Conservation (phyloP, 2,888 invertebrate genomes). For the Xestia xanthographa region DNA sequence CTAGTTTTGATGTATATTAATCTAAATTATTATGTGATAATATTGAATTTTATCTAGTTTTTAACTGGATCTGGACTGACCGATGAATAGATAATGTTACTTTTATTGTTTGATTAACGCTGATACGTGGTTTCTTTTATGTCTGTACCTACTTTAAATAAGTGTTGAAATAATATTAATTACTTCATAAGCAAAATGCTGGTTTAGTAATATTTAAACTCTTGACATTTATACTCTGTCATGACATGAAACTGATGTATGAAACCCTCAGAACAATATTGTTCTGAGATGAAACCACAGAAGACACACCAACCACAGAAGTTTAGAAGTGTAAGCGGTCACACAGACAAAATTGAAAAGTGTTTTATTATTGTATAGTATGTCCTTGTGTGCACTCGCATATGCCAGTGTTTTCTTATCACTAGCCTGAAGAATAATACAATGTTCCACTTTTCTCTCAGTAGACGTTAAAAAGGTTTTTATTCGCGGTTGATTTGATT, state of each 20-base stretch:
- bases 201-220: no score
- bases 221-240: no score
- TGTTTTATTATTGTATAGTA: no score
- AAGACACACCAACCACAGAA: no score
- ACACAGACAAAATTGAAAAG: no score
- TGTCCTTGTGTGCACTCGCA: no score
- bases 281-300: no score
- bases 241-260: no score
- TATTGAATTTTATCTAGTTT: neutral
- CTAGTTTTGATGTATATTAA: slow-evolving; percentile 11
- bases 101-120: slow-evolving; percentile 12
- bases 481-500: neutral
- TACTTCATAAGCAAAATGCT: neutral
- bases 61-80: neutral
- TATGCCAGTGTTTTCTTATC: neutral
- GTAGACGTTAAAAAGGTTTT: neutral
- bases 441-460: neutral
- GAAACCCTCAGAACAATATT: no score
- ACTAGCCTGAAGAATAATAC: neutral
- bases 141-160: neutral
- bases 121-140: neutral
- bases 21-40: neutral
- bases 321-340: no score
- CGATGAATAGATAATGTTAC: slow-evolving; percentile 1
- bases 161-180: neutral